Evolutionary conservation across 1,140 invertebrate species (phyloP).

Genomic region (Drosophila saltans): DNA sequence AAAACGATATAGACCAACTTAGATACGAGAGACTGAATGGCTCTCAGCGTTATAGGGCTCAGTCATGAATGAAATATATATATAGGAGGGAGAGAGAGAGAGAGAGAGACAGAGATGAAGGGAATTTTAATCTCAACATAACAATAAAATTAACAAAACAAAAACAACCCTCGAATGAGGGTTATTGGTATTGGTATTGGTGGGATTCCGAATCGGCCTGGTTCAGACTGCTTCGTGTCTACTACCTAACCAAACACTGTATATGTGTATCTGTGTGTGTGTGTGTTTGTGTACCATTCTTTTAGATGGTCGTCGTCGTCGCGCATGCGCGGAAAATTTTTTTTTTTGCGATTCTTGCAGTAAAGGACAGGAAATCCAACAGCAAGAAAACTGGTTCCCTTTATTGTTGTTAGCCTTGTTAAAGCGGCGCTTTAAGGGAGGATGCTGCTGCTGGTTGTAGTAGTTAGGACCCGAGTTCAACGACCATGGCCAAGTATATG

Average conservation of each 20-base stretch:
- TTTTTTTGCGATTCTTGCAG: background rate
- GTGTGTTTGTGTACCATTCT: background rate
- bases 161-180: slow-evolving; percentile 14
- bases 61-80: slow-evolving; percentile 48
- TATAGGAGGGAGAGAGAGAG: slow-evolving; percentile 1
- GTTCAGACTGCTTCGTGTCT: background rate
- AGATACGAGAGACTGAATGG: slow-evolving; percentile 21
- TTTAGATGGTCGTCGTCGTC: background rate
- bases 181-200: slow-evolving; percentile 4
- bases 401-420: slow-evolving; percentile 46
- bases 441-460: slow-evolving; percentile 38
- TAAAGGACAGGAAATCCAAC: slow-evolving; percentile 14
- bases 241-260: slow-evolving; percentile 35
- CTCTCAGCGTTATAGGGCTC: slow-evolving; percentile 17
- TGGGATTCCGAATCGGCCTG: slow-evolving; percentile 4
- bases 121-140: slow-evolving; percentile 31
- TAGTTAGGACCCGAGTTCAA: slow-evolving; percentile 45
- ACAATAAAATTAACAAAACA: slow-evolving; percentile 22
- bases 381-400: slow-evolving; percentile 53
- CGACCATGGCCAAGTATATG: slow-evolving; percentile 38
- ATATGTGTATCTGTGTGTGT: no score
- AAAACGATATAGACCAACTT: slow-evolving; percentile 53
- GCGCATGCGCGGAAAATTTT: slow-evolving; percentile 47
- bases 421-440: slow-evolving; percentile 52
- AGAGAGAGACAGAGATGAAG: background rate